A percentile compares a stretch with the other conserved stretches of the same genome.
These are phyloP conservation scores for Hypena proboscidalis DNA, from an alignment of 2,888 invertebrate genomes.

Conservation along the genomic window DNA sequence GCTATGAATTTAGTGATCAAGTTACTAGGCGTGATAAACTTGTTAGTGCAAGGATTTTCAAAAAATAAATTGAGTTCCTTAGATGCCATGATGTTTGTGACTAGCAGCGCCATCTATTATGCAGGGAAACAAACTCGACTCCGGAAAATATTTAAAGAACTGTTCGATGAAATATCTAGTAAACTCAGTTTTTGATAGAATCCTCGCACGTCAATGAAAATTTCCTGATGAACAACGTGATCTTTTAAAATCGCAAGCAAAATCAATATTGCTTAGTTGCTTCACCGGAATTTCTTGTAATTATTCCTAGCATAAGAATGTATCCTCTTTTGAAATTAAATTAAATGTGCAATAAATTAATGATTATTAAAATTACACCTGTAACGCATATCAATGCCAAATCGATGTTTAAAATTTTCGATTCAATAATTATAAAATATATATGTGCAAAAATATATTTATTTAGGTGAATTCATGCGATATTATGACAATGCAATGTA, in stretches of 20 bases:
- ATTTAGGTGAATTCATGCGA: constrained; percentile 20
- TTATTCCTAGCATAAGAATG: constrained; percentile 49
- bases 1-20: constrained; percentile 56
- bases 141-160: neutral
- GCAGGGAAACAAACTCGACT: neutral
- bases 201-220: neutral
- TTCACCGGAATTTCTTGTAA: constrained; percentile 53
- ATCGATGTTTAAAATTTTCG: constrained; percentile 64
- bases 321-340: constrained; percentile 62
- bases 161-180: neutral
- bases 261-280: constrained; percentile 57
- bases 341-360: constrained; percentile 76
- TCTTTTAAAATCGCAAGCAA: constrained; percentile 49
- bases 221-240: neutral
- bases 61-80: neutral
- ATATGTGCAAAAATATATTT: constrained; percentile 21
- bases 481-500: neutral
- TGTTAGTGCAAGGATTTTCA: neutral
- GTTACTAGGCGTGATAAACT: constrained; percentile 7
- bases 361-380: constrained; percentile 61
- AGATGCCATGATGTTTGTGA: neutral
- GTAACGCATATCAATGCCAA: constrained; percentile 81
- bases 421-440: constrained; percentile 35
- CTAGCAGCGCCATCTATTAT: constrained; percentile 33
- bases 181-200: constrained; percentile 7